These are phyloP conservation scores for Mobula birostris DNA, from an alignment of 2,113 vertebrate species.

Conservation along the genomic window DNA sequence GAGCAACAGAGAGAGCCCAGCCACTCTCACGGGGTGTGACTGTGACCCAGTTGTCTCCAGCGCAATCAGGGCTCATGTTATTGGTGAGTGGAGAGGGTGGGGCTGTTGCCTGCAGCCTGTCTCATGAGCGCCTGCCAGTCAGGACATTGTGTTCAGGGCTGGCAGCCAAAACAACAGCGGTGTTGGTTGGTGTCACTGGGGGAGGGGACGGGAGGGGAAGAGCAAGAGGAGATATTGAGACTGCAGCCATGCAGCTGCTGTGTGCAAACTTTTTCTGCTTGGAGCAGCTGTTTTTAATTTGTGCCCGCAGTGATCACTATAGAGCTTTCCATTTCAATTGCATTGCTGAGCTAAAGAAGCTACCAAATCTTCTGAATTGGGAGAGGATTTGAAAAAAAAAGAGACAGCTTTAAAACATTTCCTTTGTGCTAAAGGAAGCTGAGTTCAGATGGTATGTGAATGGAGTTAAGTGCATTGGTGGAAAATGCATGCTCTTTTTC, in stretches of 20 bases:
- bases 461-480: not conserved
- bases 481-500: not conserved
- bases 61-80: not conserved
- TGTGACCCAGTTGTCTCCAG: not conserved
- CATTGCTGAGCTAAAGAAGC: not conserved
- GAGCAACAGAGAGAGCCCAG: too few relatives aligned
- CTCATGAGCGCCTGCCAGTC: conserved; percentile 39
- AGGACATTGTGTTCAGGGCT: conserved; percentile 59
- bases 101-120: conserved; percentile 18
- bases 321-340: not conserved
- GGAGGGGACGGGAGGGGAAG: not conserved
- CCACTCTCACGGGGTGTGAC: not conserved
- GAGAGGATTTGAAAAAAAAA: not conserved
- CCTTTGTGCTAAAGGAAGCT: not conserved
- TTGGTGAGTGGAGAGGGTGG: not conserved
- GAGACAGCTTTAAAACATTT: not conserved
- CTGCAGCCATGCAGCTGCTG: not conserved
- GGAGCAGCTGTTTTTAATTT: conserved; percentile 26
- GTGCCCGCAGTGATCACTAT: not conserved
- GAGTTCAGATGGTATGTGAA: not conserved
- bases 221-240: not conserved
- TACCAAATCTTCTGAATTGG: too few relatives aligned
- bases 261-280: conserved; percentile 14
- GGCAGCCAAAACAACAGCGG: conserved; percentile 54
- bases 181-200: not conserved